Evolutionary conservation across 2,113 vertebrate species (phyloP), one percentile per base, ranked within the genome.

Genomic region (Genyomyrus donnyi): DNA sequence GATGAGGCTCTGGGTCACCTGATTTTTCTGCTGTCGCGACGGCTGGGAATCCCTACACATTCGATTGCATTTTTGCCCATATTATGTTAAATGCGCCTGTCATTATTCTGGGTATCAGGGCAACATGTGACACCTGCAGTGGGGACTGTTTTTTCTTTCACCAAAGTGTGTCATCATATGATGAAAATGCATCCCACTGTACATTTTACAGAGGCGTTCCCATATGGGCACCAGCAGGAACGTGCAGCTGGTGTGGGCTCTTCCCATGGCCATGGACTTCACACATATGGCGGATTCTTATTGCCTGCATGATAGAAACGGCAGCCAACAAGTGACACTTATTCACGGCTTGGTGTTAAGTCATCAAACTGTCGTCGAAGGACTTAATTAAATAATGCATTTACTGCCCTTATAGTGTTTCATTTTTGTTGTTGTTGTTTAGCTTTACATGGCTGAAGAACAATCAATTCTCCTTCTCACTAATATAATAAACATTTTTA

Each of bases 311-410:
- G n/a, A 52, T 35, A 10, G 35, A 87, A 52, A 53, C 10, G 50
- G 2, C 39, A 3, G 74, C 35, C 35, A 80, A 80, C 74, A 80
- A 80, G 74, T n/a, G 13, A 42, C 74, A 80, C 74, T 80, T 42
- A 80, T 70, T 27, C 62, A 31, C 62, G 27, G 74, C 74, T 42
- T 80, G 35, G 74, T 80, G 74, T 80, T 80, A 80, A 80, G 31
- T 80, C 74, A 80, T 35, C 74, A 80, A 39, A 80, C 74, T 80
- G 74, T 39, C 1, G 5, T 21, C 35, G 42, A 80, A 80, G 74
- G 74, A 80, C 74, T 80, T 80, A 80, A 80, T 80, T 80, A 80
- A 80, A 80, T 80, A 8, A 80, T 80, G 74, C 35, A 42, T 80
- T 80, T 42, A 80, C 31, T 80, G 74, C 17, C 39, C 74, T 42